These are phyloP conservation scores for Drosophila burlai DNA, from an alignment of 1,140 invertebrate genomes.

Conservation along the genomic window DNA sequence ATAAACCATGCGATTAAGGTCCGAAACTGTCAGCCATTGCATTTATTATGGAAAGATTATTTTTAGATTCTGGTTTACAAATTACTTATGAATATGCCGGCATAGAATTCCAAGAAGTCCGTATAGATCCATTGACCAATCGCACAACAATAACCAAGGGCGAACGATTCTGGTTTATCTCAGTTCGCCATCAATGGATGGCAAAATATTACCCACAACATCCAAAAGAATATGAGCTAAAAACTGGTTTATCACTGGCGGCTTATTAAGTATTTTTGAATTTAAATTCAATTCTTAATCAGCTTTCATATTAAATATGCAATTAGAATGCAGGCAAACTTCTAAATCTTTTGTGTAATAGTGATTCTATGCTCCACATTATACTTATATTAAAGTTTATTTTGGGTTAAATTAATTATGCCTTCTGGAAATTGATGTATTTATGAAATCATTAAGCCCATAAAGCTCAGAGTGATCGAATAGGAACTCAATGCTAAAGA, in stretches of 20 bases:
- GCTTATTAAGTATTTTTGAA: slow-evolving; percentile 13
- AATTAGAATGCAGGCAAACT: neutral
- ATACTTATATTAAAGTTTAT: neutral
- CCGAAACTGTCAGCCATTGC: slow-evolving; percentile 15
- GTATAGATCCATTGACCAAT: slow-evolving; percentile 14
- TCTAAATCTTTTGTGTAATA: neutral
- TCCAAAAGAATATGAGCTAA: neutral
- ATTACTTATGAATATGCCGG: slow-evolving; percentile 12
- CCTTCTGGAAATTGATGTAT: slow-evolving; percentile 12
- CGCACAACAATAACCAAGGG: slow-evolving; percentile 4
- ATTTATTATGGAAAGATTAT: slow-evolving; percentile 13
- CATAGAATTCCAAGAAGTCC: slow-evolving; percentile 7
- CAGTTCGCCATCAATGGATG: slow-evolving; percentile 18
- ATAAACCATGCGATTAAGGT: slow-evolving; percentile 27
- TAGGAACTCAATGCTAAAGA: slow-evolving; percentile 15
- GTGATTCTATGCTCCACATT: neutral
- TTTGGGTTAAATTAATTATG: neutral
- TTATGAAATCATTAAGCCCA: slow-evolving; percentile 20
- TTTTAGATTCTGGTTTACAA: slow-evolving; percentile 16
- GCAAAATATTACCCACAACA: slow-evolving; percentile 19
- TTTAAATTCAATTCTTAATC: slow-evolving; percentile 15
- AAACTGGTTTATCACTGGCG: slow-evolving; percentile 10
- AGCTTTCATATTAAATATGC: slow-evolving; percentile 5
- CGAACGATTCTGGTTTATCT: slow-evolving; percentile 30
- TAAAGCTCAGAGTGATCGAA: slow-evolving; percentile 2